Evolutionary conservation across 2,797 vertebrate genomes (phyloP).

Genomic region (Poecilia velifera): DNA sequence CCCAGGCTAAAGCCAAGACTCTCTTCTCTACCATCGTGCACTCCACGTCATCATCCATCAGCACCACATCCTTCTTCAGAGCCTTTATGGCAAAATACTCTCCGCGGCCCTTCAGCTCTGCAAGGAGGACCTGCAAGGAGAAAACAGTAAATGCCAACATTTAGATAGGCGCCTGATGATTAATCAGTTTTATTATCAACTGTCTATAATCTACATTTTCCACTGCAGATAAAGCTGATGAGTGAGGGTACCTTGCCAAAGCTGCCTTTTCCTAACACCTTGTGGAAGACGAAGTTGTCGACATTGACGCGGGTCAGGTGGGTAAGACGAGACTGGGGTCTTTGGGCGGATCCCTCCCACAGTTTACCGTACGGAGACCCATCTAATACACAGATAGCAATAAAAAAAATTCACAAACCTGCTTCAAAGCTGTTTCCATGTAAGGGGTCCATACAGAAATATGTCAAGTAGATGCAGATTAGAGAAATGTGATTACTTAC

Average conservation of each 20-base stretch:
- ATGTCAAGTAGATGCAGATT: background rate
- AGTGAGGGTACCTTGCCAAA: constrained; percentile 90
- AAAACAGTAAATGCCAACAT: background rate
- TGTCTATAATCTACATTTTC: constrained; percentile 3
- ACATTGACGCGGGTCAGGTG: constrained; percentile 85
- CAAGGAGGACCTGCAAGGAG: constrained; percentile 89
- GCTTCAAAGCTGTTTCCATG: constrained; percentile 1
- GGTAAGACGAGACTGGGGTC: constrained; percentile 71
- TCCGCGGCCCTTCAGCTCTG: constrained; percentile 90
- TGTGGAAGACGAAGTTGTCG: constrained; percentile 92
- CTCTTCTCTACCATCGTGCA: constrained; percentile 99
- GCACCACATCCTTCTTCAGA: constrained; percentile 96
- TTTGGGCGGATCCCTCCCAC: constrained; percentile 86
- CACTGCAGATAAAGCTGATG: constrained; percentile 1
- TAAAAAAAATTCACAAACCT: background rate
- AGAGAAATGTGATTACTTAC: constrained; percentile 57
- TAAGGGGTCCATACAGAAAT: background rate
- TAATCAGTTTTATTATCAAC: background rate
- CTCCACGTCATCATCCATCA: constrained; percentile 97
- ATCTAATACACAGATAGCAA: constrained; percentile 67
- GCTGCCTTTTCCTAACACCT: constrained; percentile 98
- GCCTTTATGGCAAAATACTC: constrained; percentile 96
- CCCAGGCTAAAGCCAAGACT: constrained; percentile 94
- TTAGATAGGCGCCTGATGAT: background rate
- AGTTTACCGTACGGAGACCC: constrained; percentile 84